A percentile compares a stretch with the other conserved stretches of the same genome.
phyloP scores from a whole-genome alignment of 2,797 vertebrate genomes.

The Lepus townsendii region DNA sequence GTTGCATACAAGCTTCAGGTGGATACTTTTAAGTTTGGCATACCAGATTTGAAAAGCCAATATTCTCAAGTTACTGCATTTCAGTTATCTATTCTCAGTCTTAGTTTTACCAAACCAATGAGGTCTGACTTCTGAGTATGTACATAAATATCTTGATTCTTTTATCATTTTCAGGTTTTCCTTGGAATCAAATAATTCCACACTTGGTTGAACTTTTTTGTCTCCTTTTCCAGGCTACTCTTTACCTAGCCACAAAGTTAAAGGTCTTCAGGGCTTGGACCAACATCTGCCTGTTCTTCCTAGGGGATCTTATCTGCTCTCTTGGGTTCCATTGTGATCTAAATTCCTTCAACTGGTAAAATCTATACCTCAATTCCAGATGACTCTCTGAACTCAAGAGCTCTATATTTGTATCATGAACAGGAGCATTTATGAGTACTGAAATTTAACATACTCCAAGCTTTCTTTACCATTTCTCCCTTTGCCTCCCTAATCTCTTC shows the following conservation, averaged over 20 bases:
- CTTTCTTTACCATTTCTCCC: background rate
- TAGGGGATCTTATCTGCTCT: background rate
- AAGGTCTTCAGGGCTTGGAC: background rate
- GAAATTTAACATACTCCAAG: background rate
- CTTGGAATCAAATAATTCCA: background rate
- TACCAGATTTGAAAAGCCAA: conserved; percentile 7
- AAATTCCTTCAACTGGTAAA: background rate
- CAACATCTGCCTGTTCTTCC: background rate
- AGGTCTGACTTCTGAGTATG: background rate
- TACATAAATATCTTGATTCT: background rate
- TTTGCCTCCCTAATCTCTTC: background rate
- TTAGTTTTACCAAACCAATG: conserved; percentile 44
- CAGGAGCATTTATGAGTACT: background rate
- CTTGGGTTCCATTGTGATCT: background rate
- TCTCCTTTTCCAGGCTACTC: background rate
- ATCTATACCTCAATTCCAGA: background rate
- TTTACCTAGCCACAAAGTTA: background rate
- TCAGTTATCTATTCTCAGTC: conserved; percentile 20
- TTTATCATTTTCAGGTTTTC: conserved; percentile 44
- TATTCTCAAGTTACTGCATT: conserved; percentile 25
- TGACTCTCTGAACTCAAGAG: background rate
- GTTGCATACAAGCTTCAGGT: background rate
- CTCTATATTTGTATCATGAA: background rate
- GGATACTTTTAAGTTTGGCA: conserved; percentile 37
- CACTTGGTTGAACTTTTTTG: background rate